Base-by-base conservation (phyloP, 2,888 invertebrate species). In the Boloria euphrosyne region DNA sequence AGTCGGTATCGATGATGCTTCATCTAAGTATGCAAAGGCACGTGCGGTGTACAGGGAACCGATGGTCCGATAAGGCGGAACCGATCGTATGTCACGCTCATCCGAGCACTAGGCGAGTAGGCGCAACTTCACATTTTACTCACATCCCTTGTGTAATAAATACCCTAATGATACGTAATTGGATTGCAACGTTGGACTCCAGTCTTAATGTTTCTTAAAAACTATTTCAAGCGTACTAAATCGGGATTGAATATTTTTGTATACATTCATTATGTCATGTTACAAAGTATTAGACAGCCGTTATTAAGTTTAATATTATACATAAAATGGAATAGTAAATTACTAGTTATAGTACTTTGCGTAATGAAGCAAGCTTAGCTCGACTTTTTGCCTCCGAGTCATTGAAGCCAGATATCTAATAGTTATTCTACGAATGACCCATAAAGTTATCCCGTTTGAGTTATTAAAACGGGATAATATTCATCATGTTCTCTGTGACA, bases 41-140 rank as follows among this genome's bases (percentile, higher is more conserved):
- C 88, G 86, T 85, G 86, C 87, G 79, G 78, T 79, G 81, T 84
- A 81, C 76, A 77, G 71, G 72, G 75, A 77, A 77, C 78, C 74
- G 84, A 86, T 86, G 82, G 79, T 78, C 78, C 82, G 89, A 88
- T 89, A 89, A 85, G 82, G 80, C 71, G 74, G 75, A 76, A 77
- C 76, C 77, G 82, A 84, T 86, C 86, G 84, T 88, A 86, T 78
- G 83, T 90, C 82, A 83, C 82, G 83, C 83, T 85, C 84, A 85
- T 84, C 83, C 78, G 71, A 76, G 59, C 59, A 27, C 59, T 50
- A 14, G 59, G 17, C 59, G 59, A 59, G 59, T 75, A 79, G 80
- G 78, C 80, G 79, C 80, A 75, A 79, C 81, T 81, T 78, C 83
- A 81, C 80, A 84, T 84, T 88, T 82, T 77, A 77, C 76, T 78